A percentile compares a stretch with the other conserved stretches of the same genome.
Conservation (phyloP, 2,888 invertebrate genomes). For the Mesorhabditis belari region DNA sequence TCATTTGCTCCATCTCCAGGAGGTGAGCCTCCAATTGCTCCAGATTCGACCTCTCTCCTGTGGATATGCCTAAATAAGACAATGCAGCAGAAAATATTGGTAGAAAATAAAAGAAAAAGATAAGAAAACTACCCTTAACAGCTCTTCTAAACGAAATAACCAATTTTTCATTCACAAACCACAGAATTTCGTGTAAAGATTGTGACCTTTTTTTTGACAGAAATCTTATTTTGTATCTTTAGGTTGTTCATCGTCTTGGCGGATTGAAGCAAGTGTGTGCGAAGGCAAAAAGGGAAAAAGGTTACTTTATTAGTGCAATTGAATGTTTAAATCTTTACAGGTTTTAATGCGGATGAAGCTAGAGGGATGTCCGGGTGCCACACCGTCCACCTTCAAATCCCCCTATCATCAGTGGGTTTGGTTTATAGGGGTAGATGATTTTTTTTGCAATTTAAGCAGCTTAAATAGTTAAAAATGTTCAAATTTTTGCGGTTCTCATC, state of each 20-base stretch:
- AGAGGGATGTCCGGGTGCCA: constrained; percentile 29
- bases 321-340: too few species aligned
- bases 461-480: background rate
- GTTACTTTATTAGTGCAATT: constrained; percentile 56
- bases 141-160: constrained; percentile 54
- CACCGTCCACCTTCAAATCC: constrained; percentile 20
- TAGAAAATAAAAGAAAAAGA: too few species aligned
- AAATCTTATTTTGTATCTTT: background rate
- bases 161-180: background rate
- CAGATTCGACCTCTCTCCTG: too few species aligned
- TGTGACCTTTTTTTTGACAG: too few species aligned
- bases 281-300: constrained; percentile 50
- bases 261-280: constrained; percentile 70
- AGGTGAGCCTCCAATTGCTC: too few species aligned
- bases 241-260: constrained; percentile 80
- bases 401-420: constrained; percentile 16
- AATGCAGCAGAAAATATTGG: too few species aligned
- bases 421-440: background rate
- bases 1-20: too few species aligned
- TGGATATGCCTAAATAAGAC: too few species aligned
- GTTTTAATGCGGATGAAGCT: constrained; percentile 23
- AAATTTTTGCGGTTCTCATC: too few species aligned
- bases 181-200: too few species aligned
- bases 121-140: constrained; percentile 78
- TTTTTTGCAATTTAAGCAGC: background rate